Conservation (phyloP, 2,888 invertebrate species). For the Chaetogeoica ovagalla region DNA sequence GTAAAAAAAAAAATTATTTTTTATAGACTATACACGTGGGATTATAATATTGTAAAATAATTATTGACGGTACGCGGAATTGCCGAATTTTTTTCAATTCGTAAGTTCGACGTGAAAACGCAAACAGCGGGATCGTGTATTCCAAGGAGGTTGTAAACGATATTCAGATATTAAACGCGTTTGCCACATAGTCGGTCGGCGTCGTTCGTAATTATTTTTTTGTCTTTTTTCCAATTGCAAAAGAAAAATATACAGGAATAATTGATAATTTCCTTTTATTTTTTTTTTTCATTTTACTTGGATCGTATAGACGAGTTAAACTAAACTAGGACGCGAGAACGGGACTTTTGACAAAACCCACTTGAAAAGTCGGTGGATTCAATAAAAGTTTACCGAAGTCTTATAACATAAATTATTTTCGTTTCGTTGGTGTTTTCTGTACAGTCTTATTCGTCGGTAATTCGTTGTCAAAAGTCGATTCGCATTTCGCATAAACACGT, state of each 20-base stretch:
- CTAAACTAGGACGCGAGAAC: not conserved
- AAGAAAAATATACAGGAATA: not conserved
- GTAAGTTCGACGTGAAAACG: not conserved
- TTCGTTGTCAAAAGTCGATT: not conserved
- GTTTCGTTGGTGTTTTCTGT: not conserved
- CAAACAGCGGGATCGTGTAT: conserved; percentile 5
- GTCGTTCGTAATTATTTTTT: not conserved
- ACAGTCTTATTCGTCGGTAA: not conserved
- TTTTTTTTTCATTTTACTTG: not conserved
- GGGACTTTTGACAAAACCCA: not conserved
- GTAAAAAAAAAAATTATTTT: too few species aligned
- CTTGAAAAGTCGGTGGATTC: not conserved
- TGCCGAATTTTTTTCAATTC: too few species aligned
- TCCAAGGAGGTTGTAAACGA: conserved; percentile 16
- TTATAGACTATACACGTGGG: too few species aligned
- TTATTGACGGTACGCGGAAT: too few species aligned
- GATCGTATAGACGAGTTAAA: too few species aligned
- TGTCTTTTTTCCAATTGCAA: conserved; percentile 35
- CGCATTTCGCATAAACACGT: not conserved
- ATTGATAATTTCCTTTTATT: conserved; percentile 34
- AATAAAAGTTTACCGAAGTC: too few species aligned
- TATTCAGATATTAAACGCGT: conserved; percentile 2
- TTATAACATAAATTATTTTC: not conserved
- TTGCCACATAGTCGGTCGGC: conserved; percentile 27
- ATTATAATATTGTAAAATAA: too few species aligned